Base-by-base conservation (phyloP, 2,113 vertebrate species). In the Trematomus loennbergii region DNA sequence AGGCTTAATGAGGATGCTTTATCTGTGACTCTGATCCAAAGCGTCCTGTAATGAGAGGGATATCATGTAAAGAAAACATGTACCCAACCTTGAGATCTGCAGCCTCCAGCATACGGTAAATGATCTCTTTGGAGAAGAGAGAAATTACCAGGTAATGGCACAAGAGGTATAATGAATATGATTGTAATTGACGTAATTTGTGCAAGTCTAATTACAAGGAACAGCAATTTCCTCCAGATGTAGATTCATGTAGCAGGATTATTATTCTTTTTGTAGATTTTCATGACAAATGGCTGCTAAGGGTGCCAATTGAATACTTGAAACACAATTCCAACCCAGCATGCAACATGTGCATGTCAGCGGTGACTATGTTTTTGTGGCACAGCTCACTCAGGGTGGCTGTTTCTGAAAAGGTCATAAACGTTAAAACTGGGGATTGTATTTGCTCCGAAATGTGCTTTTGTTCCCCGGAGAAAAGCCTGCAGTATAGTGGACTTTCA, bases 141-240 rank as follows among this genome's bases (percentile, higher is more conserved):
- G 29, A 29, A 4, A 29, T 29, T 29, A 46, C 45, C 45, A 15
- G 46, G 12, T 48, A 15, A 48, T 48, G 46, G 11, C 11, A 15
- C 46, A 46, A 65, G 36, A 40, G 36, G 36, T 40, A 40, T 40
- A 7, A 40, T 40, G 36, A 40, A 8, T 8, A 40, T 40, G 36
- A 40, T 40, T 40, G 5, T 40, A 40, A 40, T 40, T 6, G 57
- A 68, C 60, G 69, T 69, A 75, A 71, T 79, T 81, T 72, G 58
- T 72, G 12, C 12, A 2, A 1, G 16, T 72, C 67, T 82, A 73
- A 60, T 88, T 81, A 60, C 29, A 17, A 68, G 29, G n/a, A 69
- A 12, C 48, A 81, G 22, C 50, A 33, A 33, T 85, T 89, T 88
- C 55, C 71, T 84, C 52, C 25, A 64, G 61, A 73, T 82, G 53